phyloP scores from a whole-genome alignment of 2,797 vertebrate genomes.

The Parauchenoglanis ngamensis region DNA sequence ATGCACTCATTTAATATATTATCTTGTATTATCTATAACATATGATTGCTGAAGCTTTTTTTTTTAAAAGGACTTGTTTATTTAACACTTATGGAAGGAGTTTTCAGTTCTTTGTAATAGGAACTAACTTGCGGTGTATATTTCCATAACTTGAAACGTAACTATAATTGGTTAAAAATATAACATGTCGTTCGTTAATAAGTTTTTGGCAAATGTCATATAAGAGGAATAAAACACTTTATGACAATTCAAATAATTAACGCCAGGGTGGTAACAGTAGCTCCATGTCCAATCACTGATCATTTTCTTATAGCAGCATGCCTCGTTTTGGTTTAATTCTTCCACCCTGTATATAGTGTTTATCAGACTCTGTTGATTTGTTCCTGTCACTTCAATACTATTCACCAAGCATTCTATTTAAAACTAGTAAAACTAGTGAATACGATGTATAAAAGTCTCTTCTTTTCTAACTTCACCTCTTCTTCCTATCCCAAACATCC shows the following conservation, averaged over 20 bases:
- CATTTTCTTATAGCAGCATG: not conserved
- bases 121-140: not conserved
- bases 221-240: not conserved
- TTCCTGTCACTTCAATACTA: not conserved
- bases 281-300: not conserved
- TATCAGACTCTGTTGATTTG: not conserved
- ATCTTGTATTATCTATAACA: not conserved
- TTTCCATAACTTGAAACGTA: not conserved
- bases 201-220: too few species aligned
- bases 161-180: not conserved
- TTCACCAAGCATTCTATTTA: not conserved
- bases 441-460: not conserved
- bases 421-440: not conserved
- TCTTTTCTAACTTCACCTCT: not conserved
- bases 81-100: not conserved
- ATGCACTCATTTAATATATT: not conserved
- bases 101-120: not conserved
- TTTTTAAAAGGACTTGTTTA: not conserved
- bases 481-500: not conserved
- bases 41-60: not conserved
- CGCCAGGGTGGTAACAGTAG: not conserved
- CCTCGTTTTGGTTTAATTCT: not conserved
- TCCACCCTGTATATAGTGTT: not conserved
- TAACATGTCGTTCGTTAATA: not conserved
- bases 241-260: not conserved